Conservation (phyloP, 2,888 invertebrate species). For the Ypsolopha sequella region DNA sequence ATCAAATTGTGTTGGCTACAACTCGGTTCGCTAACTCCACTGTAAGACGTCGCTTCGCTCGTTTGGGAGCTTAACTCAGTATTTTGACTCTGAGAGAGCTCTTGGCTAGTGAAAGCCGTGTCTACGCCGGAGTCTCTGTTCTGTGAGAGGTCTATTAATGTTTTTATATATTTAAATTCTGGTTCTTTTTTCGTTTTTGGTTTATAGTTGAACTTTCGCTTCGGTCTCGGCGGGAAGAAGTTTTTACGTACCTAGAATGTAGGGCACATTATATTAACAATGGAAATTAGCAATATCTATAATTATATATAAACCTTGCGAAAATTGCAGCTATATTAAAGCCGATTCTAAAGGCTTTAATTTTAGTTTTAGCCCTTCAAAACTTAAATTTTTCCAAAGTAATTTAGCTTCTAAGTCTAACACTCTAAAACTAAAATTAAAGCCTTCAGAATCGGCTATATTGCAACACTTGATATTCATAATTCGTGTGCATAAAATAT, state of each 20-base stretch:
- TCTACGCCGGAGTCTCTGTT: constrained; percentile 31
- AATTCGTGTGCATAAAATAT: too few species aligned
- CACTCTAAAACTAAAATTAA: too few species aligned
- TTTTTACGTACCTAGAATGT: constrained; percentile 74
- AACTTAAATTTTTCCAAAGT: too few species aligned
- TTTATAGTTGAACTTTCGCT: constrained; percentile 22
- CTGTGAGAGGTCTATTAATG: background rate
- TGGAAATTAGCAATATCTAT: background rate
- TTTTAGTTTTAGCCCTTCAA: too few species aligned
- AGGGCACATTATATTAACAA: background rate
- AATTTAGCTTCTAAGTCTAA: too few species aligned
- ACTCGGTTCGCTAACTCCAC: constrained; percentile 7
- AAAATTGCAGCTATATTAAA: too few species aligned
- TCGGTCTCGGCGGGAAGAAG: constrained; percentile 77
- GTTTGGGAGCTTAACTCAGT: background rate
- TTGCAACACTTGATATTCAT: too few species aligned
- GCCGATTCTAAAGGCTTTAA: too few species aligned
- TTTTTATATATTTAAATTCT: background rate
- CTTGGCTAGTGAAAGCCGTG: constrained; percentile 28
- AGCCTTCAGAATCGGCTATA: too few species aligned
- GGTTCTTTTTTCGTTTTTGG: background rate
- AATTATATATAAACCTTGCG: too few species aligned
- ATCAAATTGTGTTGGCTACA: constrained; percentile 8
- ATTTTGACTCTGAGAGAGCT: constrained; percentile 12
- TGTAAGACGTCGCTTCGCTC: background rate